Percentiles rank a stretch among this genome's conserved stretches.
Evolutionary conservation across 2,797 vertebrate genomes (phyloP).

Genomic region (Mus minutoides): DNA sequence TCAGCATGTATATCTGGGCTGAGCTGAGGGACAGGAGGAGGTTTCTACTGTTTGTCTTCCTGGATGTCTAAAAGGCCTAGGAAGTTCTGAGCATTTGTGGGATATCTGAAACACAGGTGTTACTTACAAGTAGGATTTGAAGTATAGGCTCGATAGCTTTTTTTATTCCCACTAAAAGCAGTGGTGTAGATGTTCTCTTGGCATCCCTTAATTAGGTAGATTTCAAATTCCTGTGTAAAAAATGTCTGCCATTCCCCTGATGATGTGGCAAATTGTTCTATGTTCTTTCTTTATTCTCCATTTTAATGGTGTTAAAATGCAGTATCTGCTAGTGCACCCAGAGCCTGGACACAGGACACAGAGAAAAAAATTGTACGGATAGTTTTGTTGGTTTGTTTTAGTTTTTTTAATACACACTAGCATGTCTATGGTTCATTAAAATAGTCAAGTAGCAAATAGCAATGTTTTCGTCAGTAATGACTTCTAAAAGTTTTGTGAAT

Average conservation of each 20-base stretch:
- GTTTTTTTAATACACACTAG: background rate
- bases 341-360: background rate
- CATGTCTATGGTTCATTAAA: background rate
- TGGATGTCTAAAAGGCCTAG: background rate
- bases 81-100: background rate
- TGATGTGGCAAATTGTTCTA: background rate
- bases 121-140: background rate
- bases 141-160: background rate
- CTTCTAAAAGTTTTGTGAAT: background rate
- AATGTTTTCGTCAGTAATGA: background rate
- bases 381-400: background rate
- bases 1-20: background rate
- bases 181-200: background rate
- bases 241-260: background rate
- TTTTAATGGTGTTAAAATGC: background rate
- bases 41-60: background rate
- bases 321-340: background rate
- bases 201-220: background rate
- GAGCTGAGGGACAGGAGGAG: background rate
- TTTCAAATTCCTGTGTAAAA: background rate
- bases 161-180: background rate
- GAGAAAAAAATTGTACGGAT: background rate
- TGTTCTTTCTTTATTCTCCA: background rate
- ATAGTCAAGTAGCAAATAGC: background rate
- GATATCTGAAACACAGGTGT: background rate